Conservation (phyloP, 2,113 vertebrate genomes). For the Cyrtonyx montezumae region DNA sequence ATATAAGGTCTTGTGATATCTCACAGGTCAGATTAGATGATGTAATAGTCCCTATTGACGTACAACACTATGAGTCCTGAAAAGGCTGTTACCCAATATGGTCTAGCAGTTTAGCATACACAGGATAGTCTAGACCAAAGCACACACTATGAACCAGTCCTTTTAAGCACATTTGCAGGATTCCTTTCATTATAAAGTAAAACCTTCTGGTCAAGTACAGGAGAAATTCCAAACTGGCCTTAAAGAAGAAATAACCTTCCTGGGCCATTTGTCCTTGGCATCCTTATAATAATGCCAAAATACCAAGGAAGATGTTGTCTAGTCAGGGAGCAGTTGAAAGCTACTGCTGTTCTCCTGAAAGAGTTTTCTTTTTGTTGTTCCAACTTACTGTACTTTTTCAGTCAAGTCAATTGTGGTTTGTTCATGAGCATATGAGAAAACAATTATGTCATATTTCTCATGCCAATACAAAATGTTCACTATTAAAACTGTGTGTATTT, state of each 20-base stretch:
- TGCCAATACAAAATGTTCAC: neutral
- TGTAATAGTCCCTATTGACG: neutral
- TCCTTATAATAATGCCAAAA: neutral
- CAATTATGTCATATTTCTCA: neutral
- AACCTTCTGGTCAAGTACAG: neutral
- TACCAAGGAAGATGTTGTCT: neutral
- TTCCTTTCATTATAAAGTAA: neutral
- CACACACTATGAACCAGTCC: neutral
- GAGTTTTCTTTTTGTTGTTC: constrained; percentile 7
- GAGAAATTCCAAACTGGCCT: neutral
- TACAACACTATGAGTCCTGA: neutral
- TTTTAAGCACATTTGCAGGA: constrained; percentile 11
- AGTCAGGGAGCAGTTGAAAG: neutral
- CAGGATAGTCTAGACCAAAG: constrained; percentile 8
- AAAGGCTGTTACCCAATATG: neutral
- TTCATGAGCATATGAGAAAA: constrained; percentile 8
- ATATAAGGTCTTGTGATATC: neutral
- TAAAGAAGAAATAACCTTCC: neutral
- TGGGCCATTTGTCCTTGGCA: neutral
- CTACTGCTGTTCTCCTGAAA: constrained; percentile 23
- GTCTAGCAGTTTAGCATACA: neutral
- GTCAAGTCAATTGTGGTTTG: neutral
- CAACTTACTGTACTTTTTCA: neutral
- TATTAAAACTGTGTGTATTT: constrained; percentile 17
- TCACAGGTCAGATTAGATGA: neutral